These are phyloP conservation scores for Pagrus major DNA, from an alignment of 2,113 vertebrate species.

Conservation along the genomic window DNA sequence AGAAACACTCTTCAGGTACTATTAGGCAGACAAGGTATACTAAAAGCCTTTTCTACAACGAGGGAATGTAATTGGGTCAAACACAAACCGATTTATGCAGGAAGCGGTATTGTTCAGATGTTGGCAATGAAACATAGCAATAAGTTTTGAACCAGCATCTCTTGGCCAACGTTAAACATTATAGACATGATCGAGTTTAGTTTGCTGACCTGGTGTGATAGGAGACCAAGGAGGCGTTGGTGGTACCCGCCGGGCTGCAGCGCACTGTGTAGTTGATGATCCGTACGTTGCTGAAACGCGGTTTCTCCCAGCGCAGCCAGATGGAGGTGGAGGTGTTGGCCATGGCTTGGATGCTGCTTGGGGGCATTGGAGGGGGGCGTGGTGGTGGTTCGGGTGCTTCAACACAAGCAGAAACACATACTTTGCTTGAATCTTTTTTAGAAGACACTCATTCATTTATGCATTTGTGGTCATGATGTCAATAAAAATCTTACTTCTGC, in stretches of 20 bases:
- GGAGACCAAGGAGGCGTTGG: slow-evolving; percentile 93
- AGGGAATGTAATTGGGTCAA: neutral
- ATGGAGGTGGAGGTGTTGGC: slow-evolving; percentile 96
- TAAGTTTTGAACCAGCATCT: neutral
- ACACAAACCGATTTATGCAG: neutral
- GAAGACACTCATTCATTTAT: neutral
- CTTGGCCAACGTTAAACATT: neutral
- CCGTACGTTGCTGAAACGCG: slow-evolving; percentile 90
- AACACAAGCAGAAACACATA: slow-evolving; percentile 39
- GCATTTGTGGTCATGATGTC: neutral
- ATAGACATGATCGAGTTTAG: neutral
- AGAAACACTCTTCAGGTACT: neutral
- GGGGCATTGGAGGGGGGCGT: slow-evolving; percentile 90
- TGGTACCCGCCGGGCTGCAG: slow-evolving; percentile 93
- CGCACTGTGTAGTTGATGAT: slow-evolving; percentile 97
- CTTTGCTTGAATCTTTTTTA: no score
- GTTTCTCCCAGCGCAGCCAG: slow-evolving; percentile 96
- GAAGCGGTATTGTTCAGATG: neutral
- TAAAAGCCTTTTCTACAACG: neutral
- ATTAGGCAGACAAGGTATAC: neutral
- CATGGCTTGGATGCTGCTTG: slow-evolving; percentile 89
- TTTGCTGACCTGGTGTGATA: slow-evolving; percentile 93
- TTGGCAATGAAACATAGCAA: neutral
- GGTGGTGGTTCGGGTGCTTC: slow-evolving; percentile 63
- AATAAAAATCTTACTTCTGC: slow-evolving; percentile 66